These are phyloP conservation scores for Colaptes auratus DNA, from an alignment of 2,113 vertebrate genomes.

Conservation along the genomic window DNA sequence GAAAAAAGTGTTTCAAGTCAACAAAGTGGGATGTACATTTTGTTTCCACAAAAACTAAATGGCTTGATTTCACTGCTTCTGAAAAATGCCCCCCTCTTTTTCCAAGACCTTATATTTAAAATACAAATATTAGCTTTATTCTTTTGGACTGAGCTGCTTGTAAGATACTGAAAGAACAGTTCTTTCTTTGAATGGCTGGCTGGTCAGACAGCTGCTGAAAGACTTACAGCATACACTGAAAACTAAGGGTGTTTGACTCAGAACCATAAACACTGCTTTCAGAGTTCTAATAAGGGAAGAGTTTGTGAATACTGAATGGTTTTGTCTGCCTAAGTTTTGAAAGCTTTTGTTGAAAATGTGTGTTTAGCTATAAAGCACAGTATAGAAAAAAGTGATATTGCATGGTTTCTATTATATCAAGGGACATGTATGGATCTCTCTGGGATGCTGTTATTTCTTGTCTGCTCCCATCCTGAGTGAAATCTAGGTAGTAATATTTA, in stretches of 20 bases:
- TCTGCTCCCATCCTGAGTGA: neutral
- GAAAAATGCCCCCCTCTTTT: neutral
- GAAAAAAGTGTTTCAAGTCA: neutral
- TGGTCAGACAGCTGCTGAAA: neutral
- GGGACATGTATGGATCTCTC: neutral
- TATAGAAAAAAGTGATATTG: neutral
- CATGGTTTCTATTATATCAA: neutral
- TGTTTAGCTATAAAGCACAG: neutral
- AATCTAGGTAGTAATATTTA: neutral
- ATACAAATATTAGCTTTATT: neutral
- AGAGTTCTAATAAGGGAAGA: neutral
- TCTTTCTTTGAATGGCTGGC: neutral
- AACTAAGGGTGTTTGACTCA: neutral
- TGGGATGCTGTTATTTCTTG: neutral
- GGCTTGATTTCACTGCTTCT: neutral
- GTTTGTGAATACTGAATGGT: neutral
- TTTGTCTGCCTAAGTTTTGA: neutral
- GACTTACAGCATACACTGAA: neutral
- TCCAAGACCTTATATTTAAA: neutral
- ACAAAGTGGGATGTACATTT: neutral
- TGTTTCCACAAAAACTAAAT: neutral
- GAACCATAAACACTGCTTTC: neutral
- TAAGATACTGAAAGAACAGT: neutral
- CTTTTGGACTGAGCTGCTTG: neutral
- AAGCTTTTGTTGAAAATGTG: neutral